phyloP scores from a whole-genome alignment of 2,113 vertebrate species.

The Coregonus clupeaformis region DNA sequence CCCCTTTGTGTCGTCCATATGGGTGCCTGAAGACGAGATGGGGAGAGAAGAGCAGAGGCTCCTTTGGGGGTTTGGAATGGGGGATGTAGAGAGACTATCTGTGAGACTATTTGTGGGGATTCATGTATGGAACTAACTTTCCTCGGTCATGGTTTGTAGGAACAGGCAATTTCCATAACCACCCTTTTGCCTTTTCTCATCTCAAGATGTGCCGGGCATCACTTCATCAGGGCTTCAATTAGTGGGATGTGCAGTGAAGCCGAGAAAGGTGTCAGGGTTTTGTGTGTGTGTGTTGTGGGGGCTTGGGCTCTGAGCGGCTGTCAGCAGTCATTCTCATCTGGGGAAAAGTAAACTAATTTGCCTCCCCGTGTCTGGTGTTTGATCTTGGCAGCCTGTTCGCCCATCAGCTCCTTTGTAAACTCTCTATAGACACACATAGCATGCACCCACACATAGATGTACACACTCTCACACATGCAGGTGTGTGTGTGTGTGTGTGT shows the following conservation, averaged over 20 bases:
- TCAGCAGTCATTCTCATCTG: slow-evolving; percentile 49
- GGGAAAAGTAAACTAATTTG: slow-evolving; percentile 54
- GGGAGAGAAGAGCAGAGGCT: slow-evolving; percentile 8
- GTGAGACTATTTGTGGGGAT: slow-evolving; percentile 5
- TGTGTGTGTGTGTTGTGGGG: neutral
- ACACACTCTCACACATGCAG: too few species aligned
- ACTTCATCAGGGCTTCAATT: slow-evolving; percentile 53
- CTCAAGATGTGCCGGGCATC: slow-evolving; percentile 31
- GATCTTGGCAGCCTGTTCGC: slow-evolving; percentile 51
- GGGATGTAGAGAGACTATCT: slow-evolving; percentile 36
- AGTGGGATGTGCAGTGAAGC: slow-evolving; percentile 18
- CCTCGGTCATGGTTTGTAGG: slow-evolving; percentile 34
- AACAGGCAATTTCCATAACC: slow-evolving; percentile 37
- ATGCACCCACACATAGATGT: slow-evolving; percentile 38
- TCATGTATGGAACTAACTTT: too few species aligned
- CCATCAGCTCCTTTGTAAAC: slow-evolving; percentile 54
- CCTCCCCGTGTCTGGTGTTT: slow-evolving; percentile 49
- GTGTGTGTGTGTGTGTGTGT: too few species aligned
- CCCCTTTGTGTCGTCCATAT: slow-evolving; percentile 40
- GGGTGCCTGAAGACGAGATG: slow-evolving; percentile 53
- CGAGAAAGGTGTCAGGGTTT: neutral
- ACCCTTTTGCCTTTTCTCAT: slow-evolving; percentile 32
- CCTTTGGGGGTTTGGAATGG: slow-evolving; percentile 31
- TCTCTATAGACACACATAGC: slow-evolving; percentile 57
- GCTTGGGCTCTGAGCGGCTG: slow-evolving; percentile 45